Evolutionary conservation across 2,797 vertebrate species (phyloP).

Genomic region (Alca torda): DNA sequence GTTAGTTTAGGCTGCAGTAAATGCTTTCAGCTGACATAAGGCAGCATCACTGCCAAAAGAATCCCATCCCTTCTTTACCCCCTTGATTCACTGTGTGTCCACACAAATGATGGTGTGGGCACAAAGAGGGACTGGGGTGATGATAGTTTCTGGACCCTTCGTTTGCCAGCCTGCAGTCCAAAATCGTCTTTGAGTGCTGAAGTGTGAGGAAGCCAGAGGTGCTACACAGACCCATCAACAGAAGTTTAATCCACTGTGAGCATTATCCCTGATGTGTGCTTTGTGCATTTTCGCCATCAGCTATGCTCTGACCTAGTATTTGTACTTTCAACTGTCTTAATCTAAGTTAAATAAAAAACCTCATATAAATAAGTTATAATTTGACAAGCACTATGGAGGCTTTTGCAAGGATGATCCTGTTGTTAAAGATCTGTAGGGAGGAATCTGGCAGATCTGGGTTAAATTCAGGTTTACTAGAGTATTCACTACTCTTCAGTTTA

Average conservation of each 20-base stretch:
- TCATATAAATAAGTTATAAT: constrained; percentile 37
- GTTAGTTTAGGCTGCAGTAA: not conserved
- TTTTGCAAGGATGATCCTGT: not conserved
- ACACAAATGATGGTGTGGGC: not conserved
- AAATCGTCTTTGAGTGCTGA: not conserved
- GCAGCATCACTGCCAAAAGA: not conserved
- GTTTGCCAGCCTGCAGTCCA: not conserved
- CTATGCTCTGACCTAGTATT: constrained; percentile 49
- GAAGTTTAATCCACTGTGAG: not conserved
- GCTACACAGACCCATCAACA: not conserved
- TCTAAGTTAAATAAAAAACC: constrained; percentile 37
- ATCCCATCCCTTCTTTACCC: not conserved
- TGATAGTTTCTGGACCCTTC: not conserved
- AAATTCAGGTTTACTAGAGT: not conserved
- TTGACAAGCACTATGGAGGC: not conserved
- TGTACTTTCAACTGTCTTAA: constrained; percentile 25
- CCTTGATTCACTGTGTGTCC: not conserved
- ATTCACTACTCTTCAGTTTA: not conserved
- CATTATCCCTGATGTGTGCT: not conserved
- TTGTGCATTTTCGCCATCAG: constrained; percentile 26
- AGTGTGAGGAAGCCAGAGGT: not conserved
- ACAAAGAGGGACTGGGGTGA: not conserved
- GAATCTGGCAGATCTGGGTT: constrained; percentile 15
- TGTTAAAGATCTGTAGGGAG: not conserved
- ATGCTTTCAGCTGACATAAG: not conserved